Evolutionary conservation across 2,113 vertebrate species (phyloP).

Genomic region (Saguinus imperator): DNA sequence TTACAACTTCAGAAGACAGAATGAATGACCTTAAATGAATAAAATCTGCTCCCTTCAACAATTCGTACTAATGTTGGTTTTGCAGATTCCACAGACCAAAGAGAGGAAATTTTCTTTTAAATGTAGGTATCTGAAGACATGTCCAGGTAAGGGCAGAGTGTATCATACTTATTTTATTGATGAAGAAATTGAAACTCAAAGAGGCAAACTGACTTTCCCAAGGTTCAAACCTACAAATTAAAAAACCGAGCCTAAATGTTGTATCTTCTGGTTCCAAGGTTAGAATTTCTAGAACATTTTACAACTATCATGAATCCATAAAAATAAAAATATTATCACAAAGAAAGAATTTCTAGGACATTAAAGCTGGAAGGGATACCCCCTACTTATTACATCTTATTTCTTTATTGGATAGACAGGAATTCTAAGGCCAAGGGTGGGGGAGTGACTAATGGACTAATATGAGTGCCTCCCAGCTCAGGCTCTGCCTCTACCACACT

Average conservation of each 20-base stretch:
- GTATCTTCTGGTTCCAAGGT: neutral
- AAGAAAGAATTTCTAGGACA: neutral
- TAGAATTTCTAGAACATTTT: constrained; percentile 8
- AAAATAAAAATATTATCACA: neutral
- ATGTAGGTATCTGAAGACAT: neutral
- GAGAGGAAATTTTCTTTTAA: constrained; percentile 17
- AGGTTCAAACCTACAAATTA: constrained; percentile 23
- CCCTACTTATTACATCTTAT: neutral
- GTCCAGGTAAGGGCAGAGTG: neutral
- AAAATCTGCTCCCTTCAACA: constrained; percentile 17
- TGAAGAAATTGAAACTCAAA: constrained; percentile 8
- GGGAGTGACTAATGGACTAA: neutral
- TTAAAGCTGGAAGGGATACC: neutral
- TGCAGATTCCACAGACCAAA: neutral
- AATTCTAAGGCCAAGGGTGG: neutral
- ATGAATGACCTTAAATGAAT: neutral
- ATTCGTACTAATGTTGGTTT: neutral
- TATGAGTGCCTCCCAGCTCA: neutral
- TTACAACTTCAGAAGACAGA: neutral
- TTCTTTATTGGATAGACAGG: neutral
- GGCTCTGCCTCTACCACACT: neutral
- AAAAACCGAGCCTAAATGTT: neutral
- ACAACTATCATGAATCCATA: neutral
- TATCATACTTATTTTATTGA: constrained; percentile 9
- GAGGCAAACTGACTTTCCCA: neutral